Evolutionary conservation across 2,797 vertebrate genomes (phyloP).

Genomic region (Cichlasoma orientale): DNA sequence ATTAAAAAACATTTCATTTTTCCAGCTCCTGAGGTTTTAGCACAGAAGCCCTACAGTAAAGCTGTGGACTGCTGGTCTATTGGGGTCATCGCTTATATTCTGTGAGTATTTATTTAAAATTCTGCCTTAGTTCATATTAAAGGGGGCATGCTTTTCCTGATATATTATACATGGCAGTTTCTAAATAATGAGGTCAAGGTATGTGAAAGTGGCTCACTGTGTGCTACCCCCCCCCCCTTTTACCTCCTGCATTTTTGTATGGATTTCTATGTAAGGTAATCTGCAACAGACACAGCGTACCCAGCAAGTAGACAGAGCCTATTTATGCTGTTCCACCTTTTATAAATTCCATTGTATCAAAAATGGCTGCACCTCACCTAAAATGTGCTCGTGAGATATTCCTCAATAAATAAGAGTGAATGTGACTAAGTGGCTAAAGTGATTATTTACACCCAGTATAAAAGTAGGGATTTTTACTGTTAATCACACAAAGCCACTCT

Average conservation of each 20-base stretch:
- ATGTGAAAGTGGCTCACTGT: background rate
- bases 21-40: slow-evolving; percentile 96
- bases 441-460: background rate
- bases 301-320: background rate
- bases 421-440: background rate
- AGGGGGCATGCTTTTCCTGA: background rate
- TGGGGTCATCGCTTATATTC: slow-evolving; percentile 96
- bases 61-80: slow-evolving; percentile 99
- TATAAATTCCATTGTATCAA: background rate
- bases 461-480: background rate
- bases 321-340: background rate
- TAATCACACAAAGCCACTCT: background rate
- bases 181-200: background rate
- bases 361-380: background rate
- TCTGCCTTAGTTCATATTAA: background rate
- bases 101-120: slow-evolving; percentile 85
- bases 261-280: background rate
- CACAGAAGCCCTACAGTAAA: slow-evolving; percentile 99
- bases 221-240: background rate
- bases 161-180: background rate
- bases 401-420: background rate
- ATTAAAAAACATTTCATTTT: background rate
- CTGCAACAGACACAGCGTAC: background rate
- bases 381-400: background rate
- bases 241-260: background rate